These are phyloP conservation scores for Muscicapa striata DNA, from an alignment of 2,797 vertebrate genomes.

Conservation along the genomic window DNA sequence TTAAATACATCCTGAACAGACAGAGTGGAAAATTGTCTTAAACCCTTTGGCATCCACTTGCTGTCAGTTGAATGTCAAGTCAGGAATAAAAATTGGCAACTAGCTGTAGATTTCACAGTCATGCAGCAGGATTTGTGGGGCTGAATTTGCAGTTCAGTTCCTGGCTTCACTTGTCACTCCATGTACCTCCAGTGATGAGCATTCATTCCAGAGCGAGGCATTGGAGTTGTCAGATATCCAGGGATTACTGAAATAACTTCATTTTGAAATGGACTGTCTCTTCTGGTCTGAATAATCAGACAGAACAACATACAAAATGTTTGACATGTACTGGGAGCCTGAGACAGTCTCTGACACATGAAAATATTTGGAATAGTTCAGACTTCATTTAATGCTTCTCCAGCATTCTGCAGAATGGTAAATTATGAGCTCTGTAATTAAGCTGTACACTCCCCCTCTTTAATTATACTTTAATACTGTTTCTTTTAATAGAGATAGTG, in stretches of 20 bases:
- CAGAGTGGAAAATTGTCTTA: slow-evolving; percentile 62
- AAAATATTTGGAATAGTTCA: slow-evolving; percentile 24
- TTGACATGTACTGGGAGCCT: neutral
- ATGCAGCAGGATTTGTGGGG: slow-evolving; percentile 47
- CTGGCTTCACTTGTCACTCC: slow-evolving; percentile 49
- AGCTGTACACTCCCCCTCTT: neutral
- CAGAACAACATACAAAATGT: slow-evolving; percentile 43
- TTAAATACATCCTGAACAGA: slow-evolving; percentile 42
- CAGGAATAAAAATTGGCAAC: slow-evolving; percentile 59
- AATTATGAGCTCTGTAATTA: neutral
- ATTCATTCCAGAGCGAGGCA: neutral
- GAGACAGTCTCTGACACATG: neutral
- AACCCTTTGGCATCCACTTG: slow-evolving; percentile 59
- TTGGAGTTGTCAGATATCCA: slow-evolving; percentile 44
- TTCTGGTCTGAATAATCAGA: slow-evolving; percentile 34
- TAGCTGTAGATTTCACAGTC: slow-evolving; percentile 47
- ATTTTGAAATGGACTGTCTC: slow-evolving; percentile 54
- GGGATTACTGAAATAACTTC: slow-evolving; percentile 56
- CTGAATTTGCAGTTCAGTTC: slow-evolving; percentile 52
- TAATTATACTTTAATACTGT: slow-evolving; percentile 14
- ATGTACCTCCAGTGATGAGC: slow-evolving; percentile 19
- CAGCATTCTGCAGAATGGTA: neutral
- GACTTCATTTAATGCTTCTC: neutral
- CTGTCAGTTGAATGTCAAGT: slow-evolving; percentile 58
- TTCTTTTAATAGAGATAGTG: neutral